Evolutionary conservation across 2,113 vertebrate species (phyloP).

Genomic region (Xiphophorus hellerii): DNA sequence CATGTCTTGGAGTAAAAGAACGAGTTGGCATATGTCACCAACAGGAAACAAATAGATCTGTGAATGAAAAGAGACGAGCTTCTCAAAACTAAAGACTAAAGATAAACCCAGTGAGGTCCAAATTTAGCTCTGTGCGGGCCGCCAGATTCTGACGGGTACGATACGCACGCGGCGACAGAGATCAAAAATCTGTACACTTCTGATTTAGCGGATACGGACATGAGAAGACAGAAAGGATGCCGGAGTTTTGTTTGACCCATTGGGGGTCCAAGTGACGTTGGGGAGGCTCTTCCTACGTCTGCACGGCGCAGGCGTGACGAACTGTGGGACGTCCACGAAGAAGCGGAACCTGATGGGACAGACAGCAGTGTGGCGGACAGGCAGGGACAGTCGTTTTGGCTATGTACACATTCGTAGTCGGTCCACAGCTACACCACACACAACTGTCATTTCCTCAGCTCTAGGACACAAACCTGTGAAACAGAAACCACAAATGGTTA

Average conservation of each 20-base stretch:
- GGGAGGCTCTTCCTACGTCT: constrained; percentile 20
- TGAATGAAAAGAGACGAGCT: constrained; percentile 25
- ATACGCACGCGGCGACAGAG: constrained; percentile 88
- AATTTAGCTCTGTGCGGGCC: constrained; percentile 79
- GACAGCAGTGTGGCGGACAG: constrained; percentile 94
- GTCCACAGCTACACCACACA: constrained; percentile 93
- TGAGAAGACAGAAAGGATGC: constrained; percentile 66
- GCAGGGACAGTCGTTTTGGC: constrained; percentile 96
- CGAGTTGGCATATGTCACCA: constrained; percentile 42
- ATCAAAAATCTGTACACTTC: constrained; percentile 72
- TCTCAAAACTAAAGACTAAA: constrained; percentile 59
- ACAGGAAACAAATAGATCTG: constrained; percentile 33
- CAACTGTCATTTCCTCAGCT: constrained; percentile 97
- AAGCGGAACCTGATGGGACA: constrained; percentile 84
- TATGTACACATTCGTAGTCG: constrained; percentile 99
- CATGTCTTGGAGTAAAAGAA: constrained; percentile 72
- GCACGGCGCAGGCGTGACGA: constrained; percentile 54
- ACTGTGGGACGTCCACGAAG: constrained; percentile 34
- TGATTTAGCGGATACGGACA: constrained; percentile 71
- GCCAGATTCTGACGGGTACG: constrained; percentile 85
- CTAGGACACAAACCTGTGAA: constrained; percentile 96
- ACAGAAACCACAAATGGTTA: not conserved
- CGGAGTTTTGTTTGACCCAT: constrained; percentile 81
- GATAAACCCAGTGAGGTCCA: constrained; percentile 70
- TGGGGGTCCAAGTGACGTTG: constrained; percentile 62